phyloP scores from a whole-genome alignment of 2,888 invertebrate genomes.

The Toxonevra muliebris region DNA sequence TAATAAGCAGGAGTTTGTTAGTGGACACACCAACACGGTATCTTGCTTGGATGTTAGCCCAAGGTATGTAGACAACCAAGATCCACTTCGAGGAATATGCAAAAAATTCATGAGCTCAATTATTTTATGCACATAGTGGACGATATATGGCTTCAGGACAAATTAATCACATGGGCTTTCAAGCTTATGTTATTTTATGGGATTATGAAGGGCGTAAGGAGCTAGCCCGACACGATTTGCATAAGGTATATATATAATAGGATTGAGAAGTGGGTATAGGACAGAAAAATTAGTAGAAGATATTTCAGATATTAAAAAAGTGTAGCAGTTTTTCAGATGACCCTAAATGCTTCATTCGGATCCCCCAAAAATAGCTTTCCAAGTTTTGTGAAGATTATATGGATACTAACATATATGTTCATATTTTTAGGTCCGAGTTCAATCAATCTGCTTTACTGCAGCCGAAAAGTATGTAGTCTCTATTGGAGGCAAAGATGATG shows the following conservation, averaged over 20 bases:
- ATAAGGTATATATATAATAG: slow-evolving; percentile 70
- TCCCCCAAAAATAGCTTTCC: no score
- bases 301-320: not conserved
- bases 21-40: slow-evolving; percentile 82
- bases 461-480: slow-evolving; percentile 85
- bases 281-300: not conserved
- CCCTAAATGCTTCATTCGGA: not conserved
- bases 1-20: slow-evolving; percentile 78
- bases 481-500: slow-evolving; percentile 90
- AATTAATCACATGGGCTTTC: slow-evolving; percentile 90
- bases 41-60: slow-evolving; percentile 81
- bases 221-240: slow-evolving; percentile 79
- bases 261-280: no score
- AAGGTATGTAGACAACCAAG: slow-evolving; percentile 47
- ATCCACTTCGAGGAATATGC: not conserved
- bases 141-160: slow-evolving; percentile 89
- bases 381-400: no score
- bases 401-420: not conserved
- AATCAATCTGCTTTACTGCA: slow-evolving; percentile 83
- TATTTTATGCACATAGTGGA: slow-evolving; percentile 66
- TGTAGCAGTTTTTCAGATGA: not conserved
- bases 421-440: slow-evolving; percentile 73
- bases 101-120: not conserved
- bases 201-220: slow-evolving; percentile 74
- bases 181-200: slow-evolving; percentile 88